Percentiles rank a stretch among this genome's conserved stretches.
Conservation (phyloP, 1,140 invertebrate species). For the Sogatella furcifera region DNA sequence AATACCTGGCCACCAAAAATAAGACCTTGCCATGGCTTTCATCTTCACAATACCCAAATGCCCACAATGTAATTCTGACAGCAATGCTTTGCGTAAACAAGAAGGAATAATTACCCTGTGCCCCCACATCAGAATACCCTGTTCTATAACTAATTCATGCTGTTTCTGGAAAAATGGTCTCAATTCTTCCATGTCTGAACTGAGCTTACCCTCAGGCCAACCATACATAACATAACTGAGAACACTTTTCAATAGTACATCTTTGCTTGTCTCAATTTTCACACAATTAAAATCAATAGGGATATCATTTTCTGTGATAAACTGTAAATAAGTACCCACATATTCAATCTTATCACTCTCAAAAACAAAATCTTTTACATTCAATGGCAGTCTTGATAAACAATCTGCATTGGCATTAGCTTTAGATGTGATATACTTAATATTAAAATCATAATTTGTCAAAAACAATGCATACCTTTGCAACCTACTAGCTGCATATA, state of each 20-base stretch:
- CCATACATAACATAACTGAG: not conserved
- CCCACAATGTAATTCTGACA: slow-evolving; percentile 15
- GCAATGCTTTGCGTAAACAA: slow-evolving; percentile 5
- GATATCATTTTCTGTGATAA: slow-evolving; percentile 1
- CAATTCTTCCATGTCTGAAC: not conserved
- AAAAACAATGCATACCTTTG: slow-evolving; percentile 26
- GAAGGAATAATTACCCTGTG: slow-evolving; percentile 12
- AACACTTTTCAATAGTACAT: not conserved
- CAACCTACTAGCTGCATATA: slow-evolving; percentile 25
- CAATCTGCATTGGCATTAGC: slow-evolving; percentile 23
- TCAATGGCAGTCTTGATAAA: slow-evolving; percentile 19
- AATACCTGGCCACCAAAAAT: slow-evolving; percentile 11
- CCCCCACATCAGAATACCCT: slow-evolving; percentile 1
- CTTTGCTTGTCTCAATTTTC: slow-evolving; percentile 7
- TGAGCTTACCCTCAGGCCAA: not conserved
- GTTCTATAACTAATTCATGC: slow-evolving; percentile 6
- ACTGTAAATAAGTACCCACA: slow-evolving; percentile 7
- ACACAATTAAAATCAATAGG: not conserved
- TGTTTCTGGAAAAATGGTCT: slow-evolving; percentile 6
- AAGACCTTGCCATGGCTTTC: slow-evolving; percentile 13
- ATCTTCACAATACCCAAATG: slow-evolving; percentile 18
- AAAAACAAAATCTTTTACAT: slow-evolving; percentile 7
- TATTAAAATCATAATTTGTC: slow-evolving; percentile 19
- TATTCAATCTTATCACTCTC: not conserved
- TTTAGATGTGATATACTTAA: slow-evolving; percentile 20